Conservation (phyloP, 2,888 invertebrate genomes). For the Carpatolechia fugitivella region DNA sequence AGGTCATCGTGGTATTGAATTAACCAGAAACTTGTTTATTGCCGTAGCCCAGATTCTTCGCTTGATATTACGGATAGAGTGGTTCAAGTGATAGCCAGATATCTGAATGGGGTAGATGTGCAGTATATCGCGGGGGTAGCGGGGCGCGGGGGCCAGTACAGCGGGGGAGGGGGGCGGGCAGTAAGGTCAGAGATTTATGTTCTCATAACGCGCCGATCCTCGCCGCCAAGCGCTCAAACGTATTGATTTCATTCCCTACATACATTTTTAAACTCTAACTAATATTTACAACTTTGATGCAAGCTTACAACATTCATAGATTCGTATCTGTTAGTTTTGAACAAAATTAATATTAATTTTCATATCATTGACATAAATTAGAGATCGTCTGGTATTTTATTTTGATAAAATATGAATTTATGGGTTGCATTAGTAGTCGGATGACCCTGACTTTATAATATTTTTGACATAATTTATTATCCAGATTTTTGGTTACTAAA, state of each 20-base stretch:
- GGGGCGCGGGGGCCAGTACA: slow-evolving; percentile 25
- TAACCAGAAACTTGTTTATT: too few species aligned
- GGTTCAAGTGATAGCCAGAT: slow-evolving; percentile 12
- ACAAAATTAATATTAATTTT: not conserved
- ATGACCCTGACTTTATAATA: not conserved
- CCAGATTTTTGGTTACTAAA: too few species aligned
- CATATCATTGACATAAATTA: not conserved
- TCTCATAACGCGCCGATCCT: slow-evolving; percentile 67
- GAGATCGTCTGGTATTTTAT: not conserved
- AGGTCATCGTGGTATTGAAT: too few species aligned
- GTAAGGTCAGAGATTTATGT: slow-evolving; percentile 71
- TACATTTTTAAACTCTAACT: slow-evolving; percentile 55
- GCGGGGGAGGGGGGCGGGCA: slow-evolving; percentile 30
- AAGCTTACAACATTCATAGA: slow-evolving; percentile 7
- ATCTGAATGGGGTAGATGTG: slow-evolving; percentile 25
- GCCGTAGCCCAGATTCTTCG: not conserved
- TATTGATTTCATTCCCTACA: slow-evolving; percentile 69
- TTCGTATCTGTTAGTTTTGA: slow-evolving; percentile 7
- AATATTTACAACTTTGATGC: slow-evolving; percentile 1
- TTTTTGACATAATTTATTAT: not conserved
- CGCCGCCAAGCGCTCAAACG: slow-evolving; percentile 60
- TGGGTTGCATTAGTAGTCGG: not conserved
- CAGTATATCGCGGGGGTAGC: slow-evolving; percentile 45
- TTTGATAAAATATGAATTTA: not conserved
- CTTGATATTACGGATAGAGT: slow-evolving; percentile 44